Conservation (phyloP, 2,113 vertebrate genomes). For the Marmota monax region DNA sequence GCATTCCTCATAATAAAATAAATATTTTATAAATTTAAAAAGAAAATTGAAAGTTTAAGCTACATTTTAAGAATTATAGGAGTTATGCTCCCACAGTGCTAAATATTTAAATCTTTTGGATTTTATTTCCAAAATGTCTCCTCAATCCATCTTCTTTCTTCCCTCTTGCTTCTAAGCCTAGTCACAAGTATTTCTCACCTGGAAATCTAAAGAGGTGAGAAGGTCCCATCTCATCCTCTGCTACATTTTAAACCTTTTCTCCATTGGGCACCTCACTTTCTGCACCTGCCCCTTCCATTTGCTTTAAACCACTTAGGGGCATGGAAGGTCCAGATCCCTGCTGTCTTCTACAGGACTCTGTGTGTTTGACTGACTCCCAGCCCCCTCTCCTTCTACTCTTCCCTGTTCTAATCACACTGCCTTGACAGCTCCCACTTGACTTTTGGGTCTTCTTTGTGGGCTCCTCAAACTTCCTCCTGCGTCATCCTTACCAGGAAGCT, state of each 20-base stretch:
- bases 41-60: neutral
- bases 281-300: neutral
- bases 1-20: neutral
- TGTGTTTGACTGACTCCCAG: too few species aligned
- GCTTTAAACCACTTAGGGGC: too few species aligned
- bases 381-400: too few species aligned
- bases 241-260: neutral
- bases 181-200: neutral
- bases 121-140: neutral
- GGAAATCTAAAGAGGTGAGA: too few species aligned
- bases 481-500: neutral
- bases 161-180: too few species aligned
- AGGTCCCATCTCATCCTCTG: rapidly evolving
- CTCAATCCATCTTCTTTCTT: neutral
- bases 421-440: neutral
- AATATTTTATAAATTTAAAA: neutral
- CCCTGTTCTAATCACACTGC: too few species aligned
- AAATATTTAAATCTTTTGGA: neutral
- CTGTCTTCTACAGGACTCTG: neutral
- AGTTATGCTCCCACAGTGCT: too few species aligned
- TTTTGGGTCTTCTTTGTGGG: too few species aligned
- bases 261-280: neutral
- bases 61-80: neutral
- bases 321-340: neutral
- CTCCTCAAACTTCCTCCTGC: neutral